phyloP scores from a whole-genome alignment of 2,888 invertebrate species.

The Pharmacophagus antenor region DNA sequence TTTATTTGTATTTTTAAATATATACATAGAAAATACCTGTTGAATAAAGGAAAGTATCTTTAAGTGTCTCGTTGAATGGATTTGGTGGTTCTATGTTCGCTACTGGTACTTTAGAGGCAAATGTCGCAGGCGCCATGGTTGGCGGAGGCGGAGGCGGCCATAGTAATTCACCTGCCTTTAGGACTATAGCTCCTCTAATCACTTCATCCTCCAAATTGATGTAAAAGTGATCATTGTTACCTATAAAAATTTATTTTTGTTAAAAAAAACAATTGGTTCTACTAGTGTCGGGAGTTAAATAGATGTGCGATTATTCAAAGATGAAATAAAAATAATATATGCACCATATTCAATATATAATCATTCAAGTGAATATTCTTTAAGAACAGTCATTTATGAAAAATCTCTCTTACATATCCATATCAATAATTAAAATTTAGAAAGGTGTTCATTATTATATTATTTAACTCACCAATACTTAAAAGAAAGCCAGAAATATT shows the following conservation, averaged over 20 bases:
- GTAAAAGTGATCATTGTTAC: slow-evolving; percentile 88
- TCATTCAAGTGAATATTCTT: too few species aligned
- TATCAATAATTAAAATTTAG: too few species aligned
- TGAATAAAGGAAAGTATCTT: slow-evolving; percentile 84
- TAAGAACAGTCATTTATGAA: too few species aligned
- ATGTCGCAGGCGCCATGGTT: slow-evolving; percentile 70
- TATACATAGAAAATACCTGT: slow-evolving; percentile 72
- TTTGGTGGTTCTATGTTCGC: slow-evolving; percentile 74
- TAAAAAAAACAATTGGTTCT: background rate
- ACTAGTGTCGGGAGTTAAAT: background rate
- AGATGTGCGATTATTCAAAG: too few species aligned
- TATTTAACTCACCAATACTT: slow-evolving; percentile 83
- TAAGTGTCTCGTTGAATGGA: slow-evolving; percentile 86
- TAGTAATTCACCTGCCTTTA: slow-evolving; percentile 86
- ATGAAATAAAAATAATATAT: background rate
- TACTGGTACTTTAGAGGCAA: slow-evolving; percentile 58
- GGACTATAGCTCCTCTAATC: slow-evolving; percentile 89
- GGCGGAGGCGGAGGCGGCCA: slow-evolving; percentile 90
- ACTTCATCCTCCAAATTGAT: slow-evolving; percentile 93
- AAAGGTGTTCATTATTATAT: background rate
- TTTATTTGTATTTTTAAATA: background rate
- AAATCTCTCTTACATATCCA: background rate
- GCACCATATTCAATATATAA: background rate
- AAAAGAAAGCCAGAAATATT: slow-evolving; percentile 93
- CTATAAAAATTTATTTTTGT: slow-evolving; percentile 51